Conservation (phyloP, 2,888 invertebrate genomes). For the Ernsta delagoae region DNA sequence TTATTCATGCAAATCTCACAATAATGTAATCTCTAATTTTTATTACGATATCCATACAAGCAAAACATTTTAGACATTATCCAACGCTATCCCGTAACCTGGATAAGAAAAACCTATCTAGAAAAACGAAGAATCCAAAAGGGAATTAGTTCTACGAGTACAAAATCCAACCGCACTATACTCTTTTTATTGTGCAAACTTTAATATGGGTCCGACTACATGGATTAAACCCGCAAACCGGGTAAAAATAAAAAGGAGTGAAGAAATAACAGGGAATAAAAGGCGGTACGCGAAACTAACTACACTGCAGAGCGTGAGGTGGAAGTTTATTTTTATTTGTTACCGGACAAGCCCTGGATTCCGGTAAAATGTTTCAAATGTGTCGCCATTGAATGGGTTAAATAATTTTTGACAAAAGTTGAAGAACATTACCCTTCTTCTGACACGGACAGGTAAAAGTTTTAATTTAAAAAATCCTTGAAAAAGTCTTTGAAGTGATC, state of each 20-base stretch:
- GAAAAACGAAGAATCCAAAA: conserved; percentile 12
- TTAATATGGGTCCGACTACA: conserved; percentile 35
- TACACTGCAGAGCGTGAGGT: conserved; percentile 11
- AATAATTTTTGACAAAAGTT: conserved; percentile 3
- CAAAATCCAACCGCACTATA: conserved; percentile 25
- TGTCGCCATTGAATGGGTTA: background rate
- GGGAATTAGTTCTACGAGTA: conserved; percentile 17
- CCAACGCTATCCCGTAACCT: background rate
- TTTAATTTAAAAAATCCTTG: no score
- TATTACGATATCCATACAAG: no score
- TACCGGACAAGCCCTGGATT: conserved; percentile 5
- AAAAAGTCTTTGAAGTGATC: no score
- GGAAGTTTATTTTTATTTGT: conserved; percentile 22
- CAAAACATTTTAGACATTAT: no score
- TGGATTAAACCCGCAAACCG: conserved; percentile 35
- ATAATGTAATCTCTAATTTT: no score
- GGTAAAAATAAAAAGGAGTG: conserved; percentile 18
- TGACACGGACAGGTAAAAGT: no score
- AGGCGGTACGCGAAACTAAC: conserved; percentile 16
- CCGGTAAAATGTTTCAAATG: conserved; percentile 7
- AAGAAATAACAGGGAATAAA: conserved; percentile 32
- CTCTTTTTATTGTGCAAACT: conserved; percentile 29
- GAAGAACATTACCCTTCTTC: no score
- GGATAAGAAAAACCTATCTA: background rate
- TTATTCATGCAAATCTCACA: no score